phyloP scores from a whole-genome alignment of 92 coral and sea anemone species.

The Pocillopora grandis region DNA sequence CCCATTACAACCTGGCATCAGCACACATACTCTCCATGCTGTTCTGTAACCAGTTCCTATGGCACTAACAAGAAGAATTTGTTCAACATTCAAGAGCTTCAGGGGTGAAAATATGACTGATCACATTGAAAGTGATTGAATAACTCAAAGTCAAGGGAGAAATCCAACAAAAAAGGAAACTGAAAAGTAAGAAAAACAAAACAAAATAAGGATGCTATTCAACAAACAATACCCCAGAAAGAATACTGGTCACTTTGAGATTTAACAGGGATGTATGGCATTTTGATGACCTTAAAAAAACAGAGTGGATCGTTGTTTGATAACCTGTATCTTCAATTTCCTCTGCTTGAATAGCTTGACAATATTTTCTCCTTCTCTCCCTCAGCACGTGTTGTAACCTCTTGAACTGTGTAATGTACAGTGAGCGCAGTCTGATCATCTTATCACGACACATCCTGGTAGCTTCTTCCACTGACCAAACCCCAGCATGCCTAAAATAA shows the following conservation, averaged over 20 bases:
- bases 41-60: background rate
- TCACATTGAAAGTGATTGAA: too few relatives aligned
- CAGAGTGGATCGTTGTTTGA: background rate
- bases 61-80: too few relatives aligned
- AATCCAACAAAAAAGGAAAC: too few relatives aligned
- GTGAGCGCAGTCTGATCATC: slow-evolving; percentile 80
- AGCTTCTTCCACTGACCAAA: slow-evolving; percentile 95
- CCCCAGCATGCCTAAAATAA: slow-evolving; percentile 89
- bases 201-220: too few relatives aligned
- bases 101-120: too few relatives aligned
- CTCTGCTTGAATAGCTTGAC: slow-evolving; percentile 78
- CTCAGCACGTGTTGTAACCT: slow-evolving; percentile 89
- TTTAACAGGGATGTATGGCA: too few relatives aligned
- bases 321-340: slow-evolving; percentile 77
- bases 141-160: too few relatives aligned
- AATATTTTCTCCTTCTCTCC: slow-evolving; percentile 89
- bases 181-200: too few relatives aligned
- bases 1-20: too few relatives aligned
- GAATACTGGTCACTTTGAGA: too few relatives aligned
- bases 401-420: slow-evolving; percentile 92
- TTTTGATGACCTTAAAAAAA: background rate
- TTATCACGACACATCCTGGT: slow-evolving; percentile 89
- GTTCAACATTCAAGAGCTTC: too few relatives aligned
- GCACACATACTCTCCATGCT: background rate
- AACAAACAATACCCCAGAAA: too few relatives aligned